These are phyloP conservation scores for Stramonita haemastoma DNA, from an alignment of 2,888 invertebrate genomes.

Conservation along the genomic window DNA sequence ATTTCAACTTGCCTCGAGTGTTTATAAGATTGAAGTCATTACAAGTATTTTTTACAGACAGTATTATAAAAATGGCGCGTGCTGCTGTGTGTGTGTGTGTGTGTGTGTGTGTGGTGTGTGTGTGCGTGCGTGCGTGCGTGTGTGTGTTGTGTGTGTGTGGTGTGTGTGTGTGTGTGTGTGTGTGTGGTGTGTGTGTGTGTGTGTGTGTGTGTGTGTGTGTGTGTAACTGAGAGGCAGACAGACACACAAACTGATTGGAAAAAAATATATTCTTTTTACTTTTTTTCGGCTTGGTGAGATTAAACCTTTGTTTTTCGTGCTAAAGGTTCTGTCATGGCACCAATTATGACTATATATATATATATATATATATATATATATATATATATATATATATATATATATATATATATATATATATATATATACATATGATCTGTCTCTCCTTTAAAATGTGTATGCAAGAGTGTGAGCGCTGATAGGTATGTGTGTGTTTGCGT, in stretches of 20 bases:
- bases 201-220: slow-evolving; percentile 22
- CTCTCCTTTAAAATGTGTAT: too few relatives aligned
- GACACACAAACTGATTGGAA: background rate
- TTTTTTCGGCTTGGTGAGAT: background rate
- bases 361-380: too few relatives aligned
- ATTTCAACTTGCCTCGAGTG: too few relatives aligned
- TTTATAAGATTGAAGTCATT: too few relatives aligned
- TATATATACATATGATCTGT: too few relatives aligned
- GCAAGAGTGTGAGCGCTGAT: too few relatives aligned
- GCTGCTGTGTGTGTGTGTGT: background rate
- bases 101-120: slow-evolving; percentile 25
- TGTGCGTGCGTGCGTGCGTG: slow-evolving; percentile 12
- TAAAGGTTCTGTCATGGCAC: background rate
- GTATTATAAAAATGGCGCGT: background rate
- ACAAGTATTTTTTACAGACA: background rate
- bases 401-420: too few relatives aligned
- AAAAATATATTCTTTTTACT: background rate
- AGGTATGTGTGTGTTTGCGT: too few relatives aligned
- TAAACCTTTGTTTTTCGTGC: background rate
- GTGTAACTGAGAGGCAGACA: background rate
- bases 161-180: background rate
- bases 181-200: background rate
- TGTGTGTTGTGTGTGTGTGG: slow-evolving; percentile 9
- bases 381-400: too few relatives aligned
- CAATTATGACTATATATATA: background rate